Evolutionary conservation across 2,797 vertebrate genomes (phyloP).

Genomic region (Morelia viridis): DNA sequence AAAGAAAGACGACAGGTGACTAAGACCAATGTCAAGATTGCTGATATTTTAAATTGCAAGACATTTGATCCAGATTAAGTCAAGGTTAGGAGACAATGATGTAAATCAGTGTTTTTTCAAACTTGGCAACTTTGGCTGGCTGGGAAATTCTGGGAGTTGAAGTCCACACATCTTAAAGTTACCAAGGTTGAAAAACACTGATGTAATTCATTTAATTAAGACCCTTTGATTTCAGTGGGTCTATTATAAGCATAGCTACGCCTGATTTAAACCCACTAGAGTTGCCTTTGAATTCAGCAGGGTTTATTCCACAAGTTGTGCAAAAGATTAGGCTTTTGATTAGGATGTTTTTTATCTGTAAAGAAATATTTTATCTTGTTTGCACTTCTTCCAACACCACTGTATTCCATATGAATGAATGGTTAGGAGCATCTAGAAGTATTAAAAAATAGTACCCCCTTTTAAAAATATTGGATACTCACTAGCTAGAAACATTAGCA

Average conservation of each 20-base stretch:
- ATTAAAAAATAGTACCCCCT: background rate
- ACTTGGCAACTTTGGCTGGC: background rate
- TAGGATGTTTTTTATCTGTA: background rate
- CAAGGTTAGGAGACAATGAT: background rate
- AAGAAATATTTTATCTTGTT: background rate
- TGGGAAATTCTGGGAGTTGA: background rate
- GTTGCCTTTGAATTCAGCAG: background rate
- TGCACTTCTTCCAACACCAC: background rate
- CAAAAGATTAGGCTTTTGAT: background rate
- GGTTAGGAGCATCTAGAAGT: background rate
- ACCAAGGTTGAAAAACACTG: background rate
- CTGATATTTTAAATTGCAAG: background rate
- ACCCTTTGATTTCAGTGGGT: background rate
- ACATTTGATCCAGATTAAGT: background rate
- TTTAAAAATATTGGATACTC: background rate
- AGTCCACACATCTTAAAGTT: background rate
- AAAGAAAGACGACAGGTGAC: too few relatives aligned
- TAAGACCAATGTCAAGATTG: background rate
- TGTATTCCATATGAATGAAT: background rate
- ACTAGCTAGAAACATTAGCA: background rate
- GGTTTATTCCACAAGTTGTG: background rate
- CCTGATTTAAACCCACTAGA: background rate
- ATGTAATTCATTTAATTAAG: background rate
- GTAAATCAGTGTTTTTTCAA: background rate
- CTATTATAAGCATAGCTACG: background rate